Evolutionary conservation across 2,888 invertebrate species (phyloP).

Genomic region (Drosophila histrio): DNA sequence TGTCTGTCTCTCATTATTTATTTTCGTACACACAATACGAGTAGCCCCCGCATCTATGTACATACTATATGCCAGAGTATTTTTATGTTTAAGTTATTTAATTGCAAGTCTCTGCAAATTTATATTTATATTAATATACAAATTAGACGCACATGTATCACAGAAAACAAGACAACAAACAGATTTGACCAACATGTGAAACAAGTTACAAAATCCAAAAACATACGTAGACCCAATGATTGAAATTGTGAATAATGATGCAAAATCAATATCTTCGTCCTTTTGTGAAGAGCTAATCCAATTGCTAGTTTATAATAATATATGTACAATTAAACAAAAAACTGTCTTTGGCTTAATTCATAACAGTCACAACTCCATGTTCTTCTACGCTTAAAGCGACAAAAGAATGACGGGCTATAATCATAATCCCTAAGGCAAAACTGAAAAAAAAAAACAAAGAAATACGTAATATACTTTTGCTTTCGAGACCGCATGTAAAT

Average conservation of each 20-base stretch:
- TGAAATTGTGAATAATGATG: too few relatives aligned
- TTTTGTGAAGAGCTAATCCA: too few relatives aligned
- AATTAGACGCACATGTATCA: background rate
- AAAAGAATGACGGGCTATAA: background rate
- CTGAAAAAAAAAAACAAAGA: too few relatives aligned
- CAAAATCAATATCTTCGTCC: too few relatives aligned
- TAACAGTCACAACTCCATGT: background rate
- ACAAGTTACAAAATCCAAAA: background rate
- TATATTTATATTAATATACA: conserved; percentile 47
- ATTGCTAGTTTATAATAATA: too few relatives aligned
- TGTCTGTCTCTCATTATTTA: conserved; percentile 51
- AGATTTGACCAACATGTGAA: background rate
- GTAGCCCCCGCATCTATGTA: conserved; percentile 11
- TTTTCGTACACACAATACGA: conserved; percentile 59
- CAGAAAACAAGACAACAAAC: background rate
- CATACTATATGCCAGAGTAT: conserved; percentile 34
- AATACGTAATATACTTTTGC: background rate
- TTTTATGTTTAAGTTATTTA: conserved; percentile 69
- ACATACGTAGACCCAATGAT: background rate
- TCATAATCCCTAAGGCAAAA: background rate
- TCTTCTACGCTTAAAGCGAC: background rate
- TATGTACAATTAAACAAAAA: background rate
- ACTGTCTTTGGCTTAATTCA: background rate
- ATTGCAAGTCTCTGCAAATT: conserved; percentile 58
- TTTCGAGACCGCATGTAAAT: background rate